Conservation (phyloP, 2,113 vertebrate genomes). For the Amphilophus citrinellus region DNA sequence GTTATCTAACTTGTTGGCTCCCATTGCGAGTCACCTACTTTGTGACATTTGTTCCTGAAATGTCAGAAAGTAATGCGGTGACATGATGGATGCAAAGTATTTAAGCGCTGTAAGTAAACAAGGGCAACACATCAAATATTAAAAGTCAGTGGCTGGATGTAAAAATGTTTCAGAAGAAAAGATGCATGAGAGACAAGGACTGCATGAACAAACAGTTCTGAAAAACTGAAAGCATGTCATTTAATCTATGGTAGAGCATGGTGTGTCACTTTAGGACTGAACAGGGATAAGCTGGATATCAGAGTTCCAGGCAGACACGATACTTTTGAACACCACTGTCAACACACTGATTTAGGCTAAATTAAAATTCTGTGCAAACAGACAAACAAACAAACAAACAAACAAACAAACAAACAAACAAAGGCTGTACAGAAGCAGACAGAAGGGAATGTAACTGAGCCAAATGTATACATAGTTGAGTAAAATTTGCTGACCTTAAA, state of each 20-base stretch:
- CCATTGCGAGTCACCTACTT: too few species aligned
- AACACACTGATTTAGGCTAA: neutral
- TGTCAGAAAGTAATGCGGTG: too few species aligned
- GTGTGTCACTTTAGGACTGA: too few species aligned
- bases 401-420: neutral
- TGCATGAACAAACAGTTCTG: neutral
- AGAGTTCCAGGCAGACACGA: too few species aligned
- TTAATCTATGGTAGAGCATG: too few species aligned
- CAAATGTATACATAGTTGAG: neutral
- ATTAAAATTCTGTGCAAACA: neutral
- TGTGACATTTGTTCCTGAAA: neutral
- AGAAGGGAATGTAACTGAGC: neutral
- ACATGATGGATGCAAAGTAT: neutral
- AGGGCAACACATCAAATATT: neutral
- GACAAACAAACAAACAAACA: neutral
- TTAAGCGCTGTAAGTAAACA: neutral
- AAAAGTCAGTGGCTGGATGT: neutral
- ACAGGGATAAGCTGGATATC: too few species aligned
- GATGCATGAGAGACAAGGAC: neutral
- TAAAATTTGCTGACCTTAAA: neutral
- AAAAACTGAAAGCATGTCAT: neutral
- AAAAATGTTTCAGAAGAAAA: neutral
- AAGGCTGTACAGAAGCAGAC: neutral
- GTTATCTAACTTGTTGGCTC: constrained; percentile 11
- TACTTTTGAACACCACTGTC: too few species aligned